Percentiles rank a stretch among this genome's conserved stretches.
Evolutionary conservation across 2,113 vertebrate genomes (phyloP).

Genomic region (Tragulus kanchil): DNA sequence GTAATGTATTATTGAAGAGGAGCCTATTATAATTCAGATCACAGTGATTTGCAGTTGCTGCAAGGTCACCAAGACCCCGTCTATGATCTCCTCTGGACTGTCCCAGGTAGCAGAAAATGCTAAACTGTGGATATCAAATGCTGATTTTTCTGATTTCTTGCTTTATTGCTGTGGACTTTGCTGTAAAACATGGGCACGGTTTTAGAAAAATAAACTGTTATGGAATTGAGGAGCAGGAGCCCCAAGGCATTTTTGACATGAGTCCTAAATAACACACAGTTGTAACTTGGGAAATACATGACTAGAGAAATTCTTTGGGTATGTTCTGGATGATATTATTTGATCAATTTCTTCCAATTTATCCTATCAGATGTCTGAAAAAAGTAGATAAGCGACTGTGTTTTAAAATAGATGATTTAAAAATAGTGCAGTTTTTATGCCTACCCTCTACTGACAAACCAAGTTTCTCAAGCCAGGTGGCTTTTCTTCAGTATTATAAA

Average conservation of each 20-base stretch:
- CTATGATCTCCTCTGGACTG: background rate
- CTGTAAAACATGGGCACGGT: slow-evolving; percentile 58
- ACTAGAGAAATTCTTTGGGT: slow-evolving; percentile 14
- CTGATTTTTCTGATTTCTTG: slow-evolving; percentile 76
- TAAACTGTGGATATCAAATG: slow-evolving; percentile 57
- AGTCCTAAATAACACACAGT: slow-evolving; percentile 68
- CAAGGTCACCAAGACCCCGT: slow-evolving; percentile 59
- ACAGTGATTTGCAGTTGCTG: slow-evolving; percentile 53
- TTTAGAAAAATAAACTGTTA: slow-evolving; percentile 63
- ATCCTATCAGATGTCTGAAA: slow-evolving; percentile 39
- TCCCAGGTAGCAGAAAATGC: background rate
- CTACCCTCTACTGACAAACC: background rate
- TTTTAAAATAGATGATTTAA: slow-evolving; percentile 65
- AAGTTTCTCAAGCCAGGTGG: slow-evolving; percentile 36
- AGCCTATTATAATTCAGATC: slow-evolving; percentile 78
- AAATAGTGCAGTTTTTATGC: slow-evolving; percentile 31
- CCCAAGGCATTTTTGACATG: slow-evolving; percentile 61
- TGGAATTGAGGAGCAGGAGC: slow-evolving; percentile 41
- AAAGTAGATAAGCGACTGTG: slow-evolving; percentile 10
- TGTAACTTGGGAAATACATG: slow-evolving; percentile 40
- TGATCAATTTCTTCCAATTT: slow-evolving; percentile 57
- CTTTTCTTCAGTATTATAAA: slow-evolving; percentile 17
- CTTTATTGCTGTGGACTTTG: slow-evolving; percentile 75
- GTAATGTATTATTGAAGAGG: slow-evolving; percentile 78
- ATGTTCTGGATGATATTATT: slow-evolving; percentile 24